Evolutionary conservation across 2,797 vertebrate genomes (phyloP).

Genomic region (Sebastes itinus): DNA sequence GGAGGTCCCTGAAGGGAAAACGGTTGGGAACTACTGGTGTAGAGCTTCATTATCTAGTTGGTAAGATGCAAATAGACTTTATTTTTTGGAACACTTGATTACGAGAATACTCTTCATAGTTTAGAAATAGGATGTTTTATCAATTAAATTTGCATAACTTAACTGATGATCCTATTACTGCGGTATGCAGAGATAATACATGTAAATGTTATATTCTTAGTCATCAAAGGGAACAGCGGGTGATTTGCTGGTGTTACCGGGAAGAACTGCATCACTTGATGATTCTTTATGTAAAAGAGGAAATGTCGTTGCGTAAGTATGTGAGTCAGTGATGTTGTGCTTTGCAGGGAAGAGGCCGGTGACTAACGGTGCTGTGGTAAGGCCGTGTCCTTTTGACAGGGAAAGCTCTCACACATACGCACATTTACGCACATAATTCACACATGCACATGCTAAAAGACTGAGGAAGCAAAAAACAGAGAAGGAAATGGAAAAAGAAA

Average conservation of each 20-base stretch:
- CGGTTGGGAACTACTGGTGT: background rate
- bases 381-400: background rate
- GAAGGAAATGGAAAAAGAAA: conserved; percentile 41
- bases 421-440: background rate
- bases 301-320: conserved; percentile 37
- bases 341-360: conserved; percentile 13
- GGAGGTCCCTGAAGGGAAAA: too few relatives aligned
- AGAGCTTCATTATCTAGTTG: background rate
- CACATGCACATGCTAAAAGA: background rate
- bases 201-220: background rate
- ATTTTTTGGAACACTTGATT: background rate
- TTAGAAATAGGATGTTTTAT: background rate
- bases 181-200: background rate
- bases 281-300: conserved; percentile 18
- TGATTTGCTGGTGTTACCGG: conserved; percentile 9
- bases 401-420: background rate
- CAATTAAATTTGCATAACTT: background rate
- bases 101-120: background rate
- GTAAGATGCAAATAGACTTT: background rate
- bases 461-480: background rate
- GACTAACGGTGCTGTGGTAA: conserved; percentile 32
- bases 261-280: background rate
- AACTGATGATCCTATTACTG: background rate
- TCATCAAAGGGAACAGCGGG: conserved; percentile 2
- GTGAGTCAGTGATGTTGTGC: conserved; percentile 47